Base-by-base conservation (phyloP, 2,888 invertebrate species). In the Sarcophaga variegata region DNA sequence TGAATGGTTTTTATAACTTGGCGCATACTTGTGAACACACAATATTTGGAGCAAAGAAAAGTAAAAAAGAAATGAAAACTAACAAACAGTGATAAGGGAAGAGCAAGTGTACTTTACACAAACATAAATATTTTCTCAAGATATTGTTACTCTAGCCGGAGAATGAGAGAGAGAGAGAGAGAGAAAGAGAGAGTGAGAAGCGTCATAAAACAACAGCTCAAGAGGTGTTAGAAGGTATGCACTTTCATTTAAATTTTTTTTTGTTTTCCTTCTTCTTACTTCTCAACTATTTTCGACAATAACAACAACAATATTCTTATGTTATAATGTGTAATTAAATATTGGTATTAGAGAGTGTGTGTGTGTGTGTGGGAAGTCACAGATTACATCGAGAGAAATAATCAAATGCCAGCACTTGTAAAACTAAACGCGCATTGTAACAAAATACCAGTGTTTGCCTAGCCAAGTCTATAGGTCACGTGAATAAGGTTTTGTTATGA, bases 71-170 rank as follows among this genome's bases (percentile, higher is more conserved):
- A 64, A 75, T 4, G 45, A 22, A 25, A 64, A 14, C 49, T 11
- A 25, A 17, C 54, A 76, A 64, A 54, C 4, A 17, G 17, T 59
- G n/a, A 59, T n/a, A 59, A n/a, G 17, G n/a, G 14, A 54, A 59
- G 59, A 59, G n/a, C 17, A 17, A 59, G n/a, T 59, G n/a, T 59
- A 14, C 4, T 17, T 17, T 59, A 81, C 74, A 81, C 74, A 81
- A 49, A 70, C 69, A 75, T 70, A 75, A 63, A 74, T 81, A 75
- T 81, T 47, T 63, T 75, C 14, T 75, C 63, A 37, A 75, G 81
- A 70, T 72, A 62, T 69, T 27, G 27, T 69, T 60, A 62, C 75
- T n/a, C 25, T 17, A 54, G 8, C 11, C 66, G 49, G 62, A 75
- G 27, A 62, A 27, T 49, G 17, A 47, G 37, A 63, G 3, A 75